Base-by-base conservation (phyloP, 2,888 invertebrate genomes). In the Dynastes grantii region DNA sequence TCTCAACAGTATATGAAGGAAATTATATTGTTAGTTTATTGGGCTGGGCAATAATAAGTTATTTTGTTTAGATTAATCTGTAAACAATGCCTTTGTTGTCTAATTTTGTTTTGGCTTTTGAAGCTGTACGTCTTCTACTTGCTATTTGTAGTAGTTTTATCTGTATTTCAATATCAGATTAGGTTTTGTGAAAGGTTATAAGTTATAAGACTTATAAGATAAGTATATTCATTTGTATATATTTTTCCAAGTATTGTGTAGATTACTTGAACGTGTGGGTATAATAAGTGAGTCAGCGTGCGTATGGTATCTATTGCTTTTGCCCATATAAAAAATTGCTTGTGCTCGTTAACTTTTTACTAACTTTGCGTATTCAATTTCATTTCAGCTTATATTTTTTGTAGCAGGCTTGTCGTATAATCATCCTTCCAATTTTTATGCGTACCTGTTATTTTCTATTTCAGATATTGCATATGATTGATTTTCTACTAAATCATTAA, bases 401-500 rank as follows among this genome's bases (percentile, higher is more conserved):
- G 22, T 65, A 32, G 8, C 55, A 58, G 22, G 11, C 22, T 55
- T 29, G 22, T 22, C n/a, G 6, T 27, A 8, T 71, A 13, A 6
- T 55, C 11, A 55, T 40, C 37, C 40, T 73, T 37, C 11, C 61
- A 73, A 29, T 58, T 73, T 61, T 27, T 22, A 55, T 53, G 27
- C n/a, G 29, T 51, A 29, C 51, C 51, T n/a, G n/a, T n/a, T n/a
- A n/a, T n/a, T n/a, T n/a, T n/a, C n/a, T n/a, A n/a, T n/a, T n/a
- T n/a, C n/a, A n/a, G n/a, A n/a, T n/a, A n/a, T n/a, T n/a, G n/a
- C n/a, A n/a, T n/a, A n/a, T n/a, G n/a, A n/a, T n/a, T 84, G 80
- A 83, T 81, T 82, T 75, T 5, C 9, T 79, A 79, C 71, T 82
- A 81, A 37, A 71, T 79, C 68, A 80, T 68, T 79, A 79, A 80